These are phyloP conservation scores for Gorsachius goisagi DNA, from an alignment of 2,113 vertebrate species.

Conservation along the genomic window DNA sequence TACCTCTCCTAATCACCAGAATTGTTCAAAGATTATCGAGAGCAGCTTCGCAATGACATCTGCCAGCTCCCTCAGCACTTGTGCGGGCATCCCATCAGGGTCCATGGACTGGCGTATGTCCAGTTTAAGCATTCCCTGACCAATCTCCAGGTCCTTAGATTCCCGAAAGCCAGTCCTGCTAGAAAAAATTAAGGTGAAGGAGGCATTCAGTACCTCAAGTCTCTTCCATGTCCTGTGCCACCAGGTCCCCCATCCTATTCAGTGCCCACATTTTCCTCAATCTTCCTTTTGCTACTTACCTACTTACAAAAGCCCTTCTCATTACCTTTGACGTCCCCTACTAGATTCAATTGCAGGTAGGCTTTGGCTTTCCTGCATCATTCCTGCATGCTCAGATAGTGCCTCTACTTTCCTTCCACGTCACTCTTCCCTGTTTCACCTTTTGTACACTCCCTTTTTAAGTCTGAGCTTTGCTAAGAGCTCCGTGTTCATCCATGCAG, in stretches of 20 bases:
- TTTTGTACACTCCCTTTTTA: neutral
- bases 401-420: neutral
- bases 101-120: neutral
- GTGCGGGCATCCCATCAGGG: neutral
- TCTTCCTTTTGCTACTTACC: neutral
- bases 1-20: neutral
- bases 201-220: neutral
- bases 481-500: neutral
- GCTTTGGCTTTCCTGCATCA: neutral
- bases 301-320: neutral
- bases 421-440: neutral
- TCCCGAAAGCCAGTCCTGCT: neutral
- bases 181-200: neutral
- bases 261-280: neutral
- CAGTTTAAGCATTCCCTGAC: neutral
- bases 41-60: neutral
- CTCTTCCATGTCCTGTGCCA: neutral
- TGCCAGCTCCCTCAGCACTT: neutral
- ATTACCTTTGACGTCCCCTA: neutral
- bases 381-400: neutral
- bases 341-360: neutral
- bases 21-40: neutral
- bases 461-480: neutral
- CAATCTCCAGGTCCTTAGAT: neutral
- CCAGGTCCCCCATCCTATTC: neutral